Percentiles rank a stretch among this genome's conserved stretches.
Conservation (phyloP, 2,888 invertebrate genomes). For the Muschampia plurimacula region DNA sequence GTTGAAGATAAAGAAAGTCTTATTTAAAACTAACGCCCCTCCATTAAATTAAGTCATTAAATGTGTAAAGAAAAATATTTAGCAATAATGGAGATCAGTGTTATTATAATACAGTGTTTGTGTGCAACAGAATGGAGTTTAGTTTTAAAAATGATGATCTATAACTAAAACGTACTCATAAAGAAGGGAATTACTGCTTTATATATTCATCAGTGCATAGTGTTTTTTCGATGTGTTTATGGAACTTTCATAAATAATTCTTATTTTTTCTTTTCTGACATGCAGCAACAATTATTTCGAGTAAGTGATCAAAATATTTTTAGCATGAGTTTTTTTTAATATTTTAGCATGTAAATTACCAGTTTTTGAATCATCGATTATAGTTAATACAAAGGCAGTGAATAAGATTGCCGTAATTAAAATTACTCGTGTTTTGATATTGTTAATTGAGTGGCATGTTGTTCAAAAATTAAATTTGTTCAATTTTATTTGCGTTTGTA, state of each 20-base stretch:
- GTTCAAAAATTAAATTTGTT: conserved; percentile 20
- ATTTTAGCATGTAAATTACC: conserved; percentile 43
- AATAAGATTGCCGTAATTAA: neutral
- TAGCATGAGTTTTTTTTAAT: conserved; percentile 29
- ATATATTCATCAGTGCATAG: no score
- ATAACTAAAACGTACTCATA: no score
- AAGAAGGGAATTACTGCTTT: no score
- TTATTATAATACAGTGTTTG: no score
- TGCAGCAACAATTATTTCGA: conserved; percentile 81
- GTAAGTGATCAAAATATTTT: conserved; percentile 66
- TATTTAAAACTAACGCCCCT: no score
- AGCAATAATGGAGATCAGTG: no score
- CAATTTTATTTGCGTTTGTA: conserved; percentile 37
- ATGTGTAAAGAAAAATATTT: no score
- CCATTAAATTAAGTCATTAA: no score
- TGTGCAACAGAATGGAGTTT: no score
- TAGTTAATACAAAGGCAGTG: neutral
- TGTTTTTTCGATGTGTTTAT: no score
- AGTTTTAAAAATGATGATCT: no score
- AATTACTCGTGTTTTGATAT: neutral
- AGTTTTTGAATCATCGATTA: neutral
- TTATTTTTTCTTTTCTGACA: conserved; percentile 65
- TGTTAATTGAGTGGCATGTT: conserved; percentile 10
- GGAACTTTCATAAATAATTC: neutral
- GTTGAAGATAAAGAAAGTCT: no score